Percentiles rank a stretch among this genome's conserved stretches.
Evolutionary conservation across 2,113 vertebrate species (phyloP).

Genomic region (Uropsilus gracilis): DNA sequence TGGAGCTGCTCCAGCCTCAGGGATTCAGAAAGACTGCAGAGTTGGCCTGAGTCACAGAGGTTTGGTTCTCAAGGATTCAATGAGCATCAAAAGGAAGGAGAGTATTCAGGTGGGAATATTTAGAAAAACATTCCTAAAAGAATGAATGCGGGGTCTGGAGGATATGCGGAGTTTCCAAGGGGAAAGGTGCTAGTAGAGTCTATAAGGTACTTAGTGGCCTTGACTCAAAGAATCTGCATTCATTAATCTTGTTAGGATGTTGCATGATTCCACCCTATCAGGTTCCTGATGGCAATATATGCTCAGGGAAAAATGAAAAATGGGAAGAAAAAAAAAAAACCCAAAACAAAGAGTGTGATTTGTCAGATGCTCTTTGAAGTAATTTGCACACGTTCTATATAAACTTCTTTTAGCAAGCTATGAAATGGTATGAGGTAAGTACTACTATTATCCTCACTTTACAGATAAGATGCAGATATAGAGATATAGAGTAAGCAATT

Average conservation of each 20-base stretch:
- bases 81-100: background rate
- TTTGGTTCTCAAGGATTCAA: background rate
- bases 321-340: background rate
- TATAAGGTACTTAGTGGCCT: background rate
- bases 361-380: background rate
- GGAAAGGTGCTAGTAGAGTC: background rate
- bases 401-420: background rate
- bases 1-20: background rate
- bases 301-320: background rate
- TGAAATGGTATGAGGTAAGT: background rate
- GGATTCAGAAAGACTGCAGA: background rate
- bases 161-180: too few relatives aligned
- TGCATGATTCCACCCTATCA: background rate
- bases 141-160: background rate
- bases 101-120: background rate
- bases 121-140: background rate
- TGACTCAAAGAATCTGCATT: background rate
- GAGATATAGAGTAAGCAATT: background rate
- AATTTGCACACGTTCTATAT: background rate
- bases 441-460: background rate
- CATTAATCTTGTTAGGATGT: background rate
- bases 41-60: background rate
- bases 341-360: background rate
- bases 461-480: background rate
- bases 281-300: background rate